Percentiles rank a stretch among this genome's conserved stretches.
phyloP scores from a whole-genome alignment of 2,888 invertebrate genomes.

The Ennomos quercinarius region DNA sequence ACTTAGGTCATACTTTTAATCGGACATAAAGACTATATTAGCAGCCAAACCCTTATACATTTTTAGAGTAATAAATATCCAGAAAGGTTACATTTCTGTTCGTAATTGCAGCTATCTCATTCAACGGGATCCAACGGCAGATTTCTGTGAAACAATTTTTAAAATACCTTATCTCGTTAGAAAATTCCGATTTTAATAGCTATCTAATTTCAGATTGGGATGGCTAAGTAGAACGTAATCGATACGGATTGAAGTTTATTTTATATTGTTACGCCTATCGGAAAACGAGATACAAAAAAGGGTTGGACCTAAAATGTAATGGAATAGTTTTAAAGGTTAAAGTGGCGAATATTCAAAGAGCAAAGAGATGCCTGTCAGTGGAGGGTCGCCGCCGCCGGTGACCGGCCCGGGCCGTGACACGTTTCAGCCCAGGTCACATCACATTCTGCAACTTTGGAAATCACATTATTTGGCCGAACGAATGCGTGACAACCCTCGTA shows the following conservation, averaged over 20 bases:
- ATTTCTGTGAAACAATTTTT: neutral
- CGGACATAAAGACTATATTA: too few relatives aligned
- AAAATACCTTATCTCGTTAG: neutral
- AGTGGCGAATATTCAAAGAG: constrained; percentile 37
- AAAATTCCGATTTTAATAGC: constrained; percentile 4
- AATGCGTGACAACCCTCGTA: constrained; percentile 39
- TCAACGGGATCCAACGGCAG: too few relatives aligned
- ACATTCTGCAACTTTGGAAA: constrained; percentile 54
- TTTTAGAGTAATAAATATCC: too few relatives aligned
- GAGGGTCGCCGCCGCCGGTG: constrained; percentile 27
- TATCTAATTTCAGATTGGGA: constrained; percentile 8
- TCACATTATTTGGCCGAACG: constrained; percentile 50
- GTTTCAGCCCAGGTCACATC: constrained; percentile 39
- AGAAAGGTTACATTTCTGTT: too few relatives aligned
- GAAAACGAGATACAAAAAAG: constrained; percentile 25
- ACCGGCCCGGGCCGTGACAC: constrained; percentile 31
- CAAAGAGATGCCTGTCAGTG: constrained; percentile 37
- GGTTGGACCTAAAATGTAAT: constrained; percentile 29
- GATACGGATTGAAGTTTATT: constrained; percentile 18
- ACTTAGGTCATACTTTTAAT: too few relatives aligned
- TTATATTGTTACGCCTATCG: constrained; percentile 15
- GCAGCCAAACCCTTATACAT: too few relatives aligned
- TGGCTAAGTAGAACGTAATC: constrained; percentile 8
- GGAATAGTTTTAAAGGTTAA: constrained; percentile 43
- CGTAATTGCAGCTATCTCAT: too few relatives aligned